Evolutionary conservation across 2,888 invertebrate species (phyloP), one percentile per base, ranked within the genome.

Genomic region (Acrobasis repandana): DNA sequence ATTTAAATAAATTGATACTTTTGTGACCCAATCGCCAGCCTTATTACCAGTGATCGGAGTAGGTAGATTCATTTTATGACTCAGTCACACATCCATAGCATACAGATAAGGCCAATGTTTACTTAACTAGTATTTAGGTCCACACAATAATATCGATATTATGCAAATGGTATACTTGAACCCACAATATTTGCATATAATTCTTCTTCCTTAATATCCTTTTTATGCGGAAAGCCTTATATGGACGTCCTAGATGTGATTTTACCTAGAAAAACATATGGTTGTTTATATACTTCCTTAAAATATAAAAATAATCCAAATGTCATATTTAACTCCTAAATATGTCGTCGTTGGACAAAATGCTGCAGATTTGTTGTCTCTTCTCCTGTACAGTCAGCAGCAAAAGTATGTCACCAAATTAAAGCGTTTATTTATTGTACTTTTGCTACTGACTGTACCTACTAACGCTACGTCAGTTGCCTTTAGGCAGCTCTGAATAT

Each of bases 181-280:
- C 38, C 16, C 16, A 9, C 36, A n/a, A 14, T 34, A 58, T 58
- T 49, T 20, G 20, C 58, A 58, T 58, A 58, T 58, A 38, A 38
- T 43, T 38, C n/a, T 14, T 14, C 14, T 14, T 14, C 3, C n/a
- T 54, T 3, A 51, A 51, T 18, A 34, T 46, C 20, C 48, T 58
- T 38, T 50, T 18, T 38, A 58, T 58, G 36, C 49, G 58, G 58
- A 58, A 50, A 20, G 9, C 38, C 38, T 20, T 58, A 36, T 38
- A 58, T 18, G 58, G 58, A n/a, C 1, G 10, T 11, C 20, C 18
- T 48, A 18, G 36, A 36, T 58, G 49, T 48, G 20, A 36, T 34
- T 56, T 46, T 38, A 9, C 11, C 2, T 18, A 20, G 20, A 3
- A 14, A 11, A 11, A 43, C 4, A n/a, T 14, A 14, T 43, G 14